These are phyloP conservation scores for Simalia tracyae DNA, from an alignment of 2,797 vertebrate genomes.

Conservation along the genomic window DNA sequence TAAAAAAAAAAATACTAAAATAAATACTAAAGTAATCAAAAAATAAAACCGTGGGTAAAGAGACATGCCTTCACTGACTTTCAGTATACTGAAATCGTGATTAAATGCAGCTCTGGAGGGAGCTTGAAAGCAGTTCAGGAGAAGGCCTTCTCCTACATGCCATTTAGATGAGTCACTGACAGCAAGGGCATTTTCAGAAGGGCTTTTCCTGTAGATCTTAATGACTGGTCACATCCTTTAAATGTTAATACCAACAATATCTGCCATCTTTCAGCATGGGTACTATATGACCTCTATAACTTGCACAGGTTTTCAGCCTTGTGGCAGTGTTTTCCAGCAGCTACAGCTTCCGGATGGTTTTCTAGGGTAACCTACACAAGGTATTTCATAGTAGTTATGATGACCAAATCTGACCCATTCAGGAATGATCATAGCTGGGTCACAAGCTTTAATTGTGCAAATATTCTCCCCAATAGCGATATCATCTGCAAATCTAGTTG, in stretches of 20 bases:
- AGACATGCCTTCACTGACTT: background rate
- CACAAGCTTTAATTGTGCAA: background rate
- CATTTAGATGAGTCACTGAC: background rate
- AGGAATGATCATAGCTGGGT: background rate
- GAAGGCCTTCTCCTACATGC: background rate
- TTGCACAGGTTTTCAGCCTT: background rate
- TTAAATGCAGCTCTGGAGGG: background rate
- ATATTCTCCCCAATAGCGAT: background rate
- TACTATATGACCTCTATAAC: background rate
- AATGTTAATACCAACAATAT: background rate
- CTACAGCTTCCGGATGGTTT: background rate
- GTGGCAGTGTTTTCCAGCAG: background rate
- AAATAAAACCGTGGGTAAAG: background rate
- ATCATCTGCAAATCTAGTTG: background rate
- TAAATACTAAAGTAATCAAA: background rate
- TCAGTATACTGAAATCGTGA: background rate
- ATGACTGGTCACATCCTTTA: background rate
- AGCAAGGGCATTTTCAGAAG: background rate
- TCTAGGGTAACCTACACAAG: background rate
- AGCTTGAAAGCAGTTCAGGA: background rate
- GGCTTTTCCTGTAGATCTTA: background rate
- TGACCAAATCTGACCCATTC: background rate
- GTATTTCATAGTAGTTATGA: background rate
- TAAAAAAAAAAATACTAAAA: background rate
- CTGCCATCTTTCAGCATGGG: background rate